Percentiles rank a stretch among this genome's conserved stretches.
phyloP scores from a whole-genome alignment of 2,113 vertebrate genomes.

The Trematomus loennbergii region DNA sequence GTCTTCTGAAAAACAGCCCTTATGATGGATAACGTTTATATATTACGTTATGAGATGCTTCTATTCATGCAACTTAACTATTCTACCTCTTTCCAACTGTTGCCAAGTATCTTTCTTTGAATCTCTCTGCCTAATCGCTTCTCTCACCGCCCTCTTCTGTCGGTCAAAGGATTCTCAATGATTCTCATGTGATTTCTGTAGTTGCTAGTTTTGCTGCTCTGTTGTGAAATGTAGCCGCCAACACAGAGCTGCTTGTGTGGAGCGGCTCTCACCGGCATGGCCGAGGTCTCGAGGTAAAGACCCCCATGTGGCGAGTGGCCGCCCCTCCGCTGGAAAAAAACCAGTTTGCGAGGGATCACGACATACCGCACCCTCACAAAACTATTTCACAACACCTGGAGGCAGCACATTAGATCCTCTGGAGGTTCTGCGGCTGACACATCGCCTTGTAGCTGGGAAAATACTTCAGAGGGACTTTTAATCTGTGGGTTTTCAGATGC shows the following conservation, averaged over 20 bases:
- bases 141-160: neutral
- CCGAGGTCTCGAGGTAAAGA: conserved; percentile 24
- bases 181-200: conserved; percentile 25
- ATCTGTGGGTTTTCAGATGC: too few relatives aligned
- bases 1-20: neutral
- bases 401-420: conserved; percentile 65
- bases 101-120: conserved; percentile 5
- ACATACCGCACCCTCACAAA: conserved; percentile 78
- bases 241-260: conserved; percentile 74
- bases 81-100: too few relatives aligned
- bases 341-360: conserved; percentile 57
- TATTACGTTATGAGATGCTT: neutral
- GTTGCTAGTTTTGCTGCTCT: conserved; percentile 72
- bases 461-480: conserved; percentile 23
- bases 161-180: neutral
- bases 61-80: neutral
- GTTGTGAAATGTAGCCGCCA: conserved; percentile 72
- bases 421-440: conserved; percentile 55
- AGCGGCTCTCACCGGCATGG: conserved; percentile 14
- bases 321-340: conserved; percentile 12
- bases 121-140: neutral
- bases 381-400: conserved; percentile 84
- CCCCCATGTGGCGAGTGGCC: conserved; percentile 27
- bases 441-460: conserved; percentile 13
- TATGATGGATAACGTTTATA: neutral